Percentiles rank a stretch among this genome's conserved stretches.
Evolutionary conservation across 2,888 invertebrate genomes (phyloP).

Genomic region (Micoletzkya japonica): DNA sequence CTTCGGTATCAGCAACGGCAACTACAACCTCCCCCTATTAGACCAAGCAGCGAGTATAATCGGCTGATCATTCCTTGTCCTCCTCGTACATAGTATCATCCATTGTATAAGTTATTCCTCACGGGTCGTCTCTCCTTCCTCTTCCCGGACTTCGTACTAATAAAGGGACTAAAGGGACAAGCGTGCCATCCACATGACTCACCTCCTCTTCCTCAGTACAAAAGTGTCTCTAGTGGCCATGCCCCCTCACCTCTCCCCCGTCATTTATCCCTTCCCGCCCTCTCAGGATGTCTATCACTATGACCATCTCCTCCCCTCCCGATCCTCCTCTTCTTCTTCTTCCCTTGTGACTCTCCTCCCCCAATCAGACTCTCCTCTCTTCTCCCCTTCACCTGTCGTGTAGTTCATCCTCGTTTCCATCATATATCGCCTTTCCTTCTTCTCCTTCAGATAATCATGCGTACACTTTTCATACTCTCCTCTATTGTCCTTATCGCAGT

Average conservation of each 20-base stretch:
- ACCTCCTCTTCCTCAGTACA: background rate
- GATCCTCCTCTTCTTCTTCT: background rate
- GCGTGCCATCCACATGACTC: background rate
- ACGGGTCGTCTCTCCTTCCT: background rate
- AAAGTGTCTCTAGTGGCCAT: background rate
- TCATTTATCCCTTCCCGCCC: background rate
- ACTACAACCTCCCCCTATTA: constrained; percentile 15
- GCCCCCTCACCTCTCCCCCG: background rate
- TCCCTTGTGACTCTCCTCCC: background rate
- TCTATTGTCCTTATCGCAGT: background rate
- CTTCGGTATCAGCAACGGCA: constrained; percentile 8
- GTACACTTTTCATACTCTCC: constrained; percentile 8
- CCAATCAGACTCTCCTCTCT: background rate
- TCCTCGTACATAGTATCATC: background rate
- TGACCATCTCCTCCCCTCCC: background rate
- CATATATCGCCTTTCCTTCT: background rate
- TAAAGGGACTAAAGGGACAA: background rate
- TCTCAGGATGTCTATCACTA: background rate
- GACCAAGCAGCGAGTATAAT: constrained; percentile 19
- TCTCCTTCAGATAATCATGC: constrained; percentile 13
- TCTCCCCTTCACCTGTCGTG: background rate
- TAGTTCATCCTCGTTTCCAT: background rate
- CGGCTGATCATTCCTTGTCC: background rate
- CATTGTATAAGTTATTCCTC: background rate
- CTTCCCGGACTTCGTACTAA: background rate